Percentiles rank a stretch among this genome's conserved stretches.
Evolutionary conservation across 2,888 invertebrate species (phyloP).

Genomic region (Arrhopalites spinosus): DNA sequence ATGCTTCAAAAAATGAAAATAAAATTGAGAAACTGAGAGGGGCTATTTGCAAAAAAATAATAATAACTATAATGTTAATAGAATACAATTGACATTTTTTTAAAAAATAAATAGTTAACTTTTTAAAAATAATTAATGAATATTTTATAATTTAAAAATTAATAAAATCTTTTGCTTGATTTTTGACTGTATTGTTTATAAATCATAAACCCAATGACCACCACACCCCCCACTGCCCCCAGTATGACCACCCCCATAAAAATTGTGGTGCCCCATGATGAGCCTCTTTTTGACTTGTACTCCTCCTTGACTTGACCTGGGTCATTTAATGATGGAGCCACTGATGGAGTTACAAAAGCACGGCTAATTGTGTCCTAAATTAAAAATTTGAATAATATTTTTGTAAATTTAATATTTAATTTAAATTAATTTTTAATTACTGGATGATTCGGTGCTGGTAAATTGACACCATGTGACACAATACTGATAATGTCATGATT

Average conservation of each 20-base stretch:
- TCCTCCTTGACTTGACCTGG: conserved; percentile 89
- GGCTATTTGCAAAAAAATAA: no score
- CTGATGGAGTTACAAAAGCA: conserved; percentile 83
- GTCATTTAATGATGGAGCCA: conserved; percentile 84
- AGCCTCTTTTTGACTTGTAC: conserved; percentile 80
- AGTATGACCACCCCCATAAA: conserved; percentile 82
- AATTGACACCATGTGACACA: conserved; percentile 80
- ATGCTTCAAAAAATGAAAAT: no score
- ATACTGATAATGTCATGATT: conserved; percentile 93
- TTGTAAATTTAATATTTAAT: background rate
- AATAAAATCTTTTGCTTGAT: conserved; percentile 84
- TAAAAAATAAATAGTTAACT: no score
- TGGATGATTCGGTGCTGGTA: background rate
- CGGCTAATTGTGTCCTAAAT: conserved; percentile 65
- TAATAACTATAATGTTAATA: no score
- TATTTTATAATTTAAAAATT: no score
- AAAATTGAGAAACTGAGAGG: no score
- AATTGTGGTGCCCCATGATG: conserved; percentile 90
- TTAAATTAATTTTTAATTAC: background rate
- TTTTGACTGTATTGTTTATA: conserved; percentile 91
- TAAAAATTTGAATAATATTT: background rate
- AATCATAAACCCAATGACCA: conserved; percentile 87
- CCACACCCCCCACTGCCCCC: conserved; percentile 78
- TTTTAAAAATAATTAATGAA: no score
- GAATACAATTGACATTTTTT: no score